Base-by-base conservation (phyloP, 2,888 invertebrate genomes). In the Schizotus pectinicornis region DNA sequence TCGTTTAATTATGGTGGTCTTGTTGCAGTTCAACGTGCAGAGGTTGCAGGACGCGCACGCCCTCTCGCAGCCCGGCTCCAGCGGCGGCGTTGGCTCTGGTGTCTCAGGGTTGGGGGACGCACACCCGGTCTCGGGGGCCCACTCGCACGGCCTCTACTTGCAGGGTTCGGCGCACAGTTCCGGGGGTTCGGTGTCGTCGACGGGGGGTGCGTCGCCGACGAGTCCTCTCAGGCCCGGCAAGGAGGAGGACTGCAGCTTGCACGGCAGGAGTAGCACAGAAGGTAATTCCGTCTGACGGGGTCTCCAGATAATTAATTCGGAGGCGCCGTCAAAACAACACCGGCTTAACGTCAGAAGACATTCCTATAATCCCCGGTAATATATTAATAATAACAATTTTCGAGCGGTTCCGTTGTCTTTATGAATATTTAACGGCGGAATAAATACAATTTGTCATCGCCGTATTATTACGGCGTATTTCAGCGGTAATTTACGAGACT, bases 241-340 rank as follows among this genome's bases (percentile, higher is more conserved):
- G 77, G 87, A 87, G 78, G 87, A 87, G 74, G 85, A 86, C 67
- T 82, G 85, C 63, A 84, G 85, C 62, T 79, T 84, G 68, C 85
- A 85, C 72, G 85, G 84, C 34, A 81, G 86, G 66, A 83, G 84
- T 76, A 85, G 85, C 75, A 83, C 85, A 7, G 86, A 86, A 72
- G 85, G 85, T 85, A 59, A 72, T 67, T 70, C 48, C 56, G 62
- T 43, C 35, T 43, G 11, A 49, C 22, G 8, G 9, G 3, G 13
- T 6, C 22, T 11, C 7, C 31, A 7, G 8, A 22, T 14, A 43
- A 22, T 43, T 43, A 43, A 13, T 38, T 39, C 39, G 13, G n/a
- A 39, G 39, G 22, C 22, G 22, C 22, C 22, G 22, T 22, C 22
- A 22, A 22, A 22, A 22, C 22, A 2, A 38, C 14, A 37, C 14